Evolutionary conservation across 1,140 invertebrate species (phyloP).

Genomic region (Phthorimaea operculella): DNA sequence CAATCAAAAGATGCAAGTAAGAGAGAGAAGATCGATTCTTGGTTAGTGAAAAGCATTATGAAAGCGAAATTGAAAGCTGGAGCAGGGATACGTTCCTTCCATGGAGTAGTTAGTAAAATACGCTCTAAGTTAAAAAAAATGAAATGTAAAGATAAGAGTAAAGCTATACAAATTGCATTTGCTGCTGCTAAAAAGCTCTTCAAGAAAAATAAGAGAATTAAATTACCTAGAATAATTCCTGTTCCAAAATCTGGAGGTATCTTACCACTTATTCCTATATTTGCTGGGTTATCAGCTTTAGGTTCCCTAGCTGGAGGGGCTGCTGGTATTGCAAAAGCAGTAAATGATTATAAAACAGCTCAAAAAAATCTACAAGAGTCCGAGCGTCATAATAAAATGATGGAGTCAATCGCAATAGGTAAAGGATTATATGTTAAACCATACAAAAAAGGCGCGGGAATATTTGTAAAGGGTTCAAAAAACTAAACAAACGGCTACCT

Average conservation of each 20-base stretch:
- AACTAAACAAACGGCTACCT: slow-evolving; percentile 19
- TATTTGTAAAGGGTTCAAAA: slow-evolving; percentile 20
- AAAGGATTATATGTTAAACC: slow-evolving; percentile 38
- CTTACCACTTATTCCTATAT: slow-evolving; percentile 42
- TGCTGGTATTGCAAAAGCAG: slow-evolving; percentile 32
- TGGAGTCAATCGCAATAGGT: slow-evolving; percentile 35
- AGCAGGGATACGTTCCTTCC: slow-evolving; percentile 7
- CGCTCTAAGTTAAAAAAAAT: background rate
- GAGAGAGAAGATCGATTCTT: slow-evolving; percentile 6
- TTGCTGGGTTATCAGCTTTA: slow-evolving; percentile 40
- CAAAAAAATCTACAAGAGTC: slow-evolving; percentile 30
- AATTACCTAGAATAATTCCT: slow-evolving; percentile 34
- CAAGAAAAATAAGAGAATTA: slow-evolving; percentile 7
- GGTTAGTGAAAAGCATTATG: slow-evolving; percentile 9
- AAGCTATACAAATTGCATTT: background rate
- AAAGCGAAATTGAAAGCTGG: slow-evolving; percentile 9
- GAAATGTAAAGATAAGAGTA: background rate
- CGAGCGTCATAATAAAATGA: slow-evolving; percentile 37
- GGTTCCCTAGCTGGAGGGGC: slow-evolving; percentile 35
- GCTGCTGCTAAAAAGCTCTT: background rate
- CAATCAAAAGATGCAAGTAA: background rate
- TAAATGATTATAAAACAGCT: slow-evolving; percentile 26
- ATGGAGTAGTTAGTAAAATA: slow-evolving; percentile 1
- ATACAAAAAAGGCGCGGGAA: slow-evolving; percentile 32
- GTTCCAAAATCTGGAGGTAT: slow-evolving; percentile 41